A percentile compares a stretch with the other conserved stretches of the same genome.
These are phyloP conservation scores for Caenorhabditis uteleia DNA, from an alignment of 2,888 invertebrate genomes.

Conservation along the genomic window DNA sequence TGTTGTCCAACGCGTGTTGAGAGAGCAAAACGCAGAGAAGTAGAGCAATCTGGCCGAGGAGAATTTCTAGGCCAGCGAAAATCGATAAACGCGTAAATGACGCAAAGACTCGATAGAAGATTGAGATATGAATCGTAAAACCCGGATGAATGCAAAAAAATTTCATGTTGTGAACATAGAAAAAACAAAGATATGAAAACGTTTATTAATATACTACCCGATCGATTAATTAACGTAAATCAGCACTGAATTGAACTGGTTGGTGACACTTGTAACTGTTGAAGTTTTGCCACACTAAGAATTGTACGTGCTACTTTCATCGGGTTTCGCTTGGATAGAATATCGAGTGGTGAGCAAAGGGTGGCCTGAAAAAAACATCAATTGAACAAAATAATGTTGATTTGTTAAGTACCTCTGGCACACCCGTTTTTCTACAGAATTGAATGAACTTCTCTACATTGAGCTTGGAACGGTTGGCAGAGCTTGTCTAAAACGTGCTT, in stretches of 20 bases:
- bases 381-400: not conserved
- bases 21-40: not conserved
- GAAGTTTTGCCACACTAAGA: constrained; percentile 30
- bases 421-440: constrained; percentile 33
- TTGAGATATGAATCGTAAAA: not conserved
- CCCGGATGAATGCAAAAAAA: not conserved
- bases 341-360: constrained; percentile 42
- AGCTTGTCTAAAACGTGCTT: constrained; percentile 12
- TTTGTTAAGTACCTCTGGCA: constrained; percentile 26
- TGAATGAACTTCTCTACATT: constrained; percentile 38
- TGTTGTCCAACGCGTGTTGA: not conserved
- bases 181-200: constrained; percentile 24
- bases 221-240: constrained; percentile 8
- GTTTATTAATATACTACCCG: constrained; percentile 29
- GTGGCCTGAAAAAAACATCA: constrained; percentile 31
- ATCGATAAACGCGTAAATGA: constrained; percentile 7
- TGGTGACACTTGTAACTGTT: constrained; percentile 19
- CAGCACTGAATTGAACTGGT: constrained; percentile 25
- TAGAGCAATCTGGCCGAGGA: not conserved
- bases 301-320: constrained; percentile 35
- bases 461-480: constrained; percentile 23
- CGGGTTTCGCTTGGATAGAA: constrained; percentile 41
- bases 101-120: not conserved
- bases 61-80: not conserved
- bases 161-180: not conserved